Evolutionary conservation across 2,113 vertebrate species (phyloP).

Genomic region (Tyrannus savana): DNA sequence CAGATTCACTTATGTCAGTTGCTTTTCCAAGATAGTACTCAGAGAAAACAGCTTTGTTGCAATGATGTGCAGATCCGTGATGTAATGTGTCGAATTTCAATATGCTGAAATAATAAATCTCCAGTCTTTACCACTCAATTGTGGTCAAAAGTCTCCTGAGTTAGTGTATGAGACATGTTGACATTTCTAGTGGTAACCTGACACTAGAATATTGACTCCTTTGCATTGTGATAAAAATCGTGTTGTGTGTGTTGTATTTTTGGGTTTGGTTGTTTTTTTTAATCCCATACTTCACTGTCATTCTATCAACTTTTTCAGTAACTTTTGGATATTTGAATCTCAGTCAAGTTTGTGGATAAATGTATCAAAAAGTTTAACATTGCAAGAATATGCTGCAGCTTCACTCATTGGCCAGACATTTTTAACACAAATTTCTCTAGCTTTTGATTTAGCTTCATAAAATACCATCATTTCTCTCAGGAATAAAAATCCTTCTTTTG

Average conservation of each 20-base stretch:
- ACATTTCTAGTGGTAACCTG: not conserved
- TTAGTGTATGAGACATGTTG: not conserved
- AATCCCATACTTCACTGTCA: not conserved
- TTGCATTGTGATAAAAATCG: not conserved
- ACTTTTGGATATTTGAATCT: not conserved
- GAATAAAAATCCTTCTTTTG: not conserved
- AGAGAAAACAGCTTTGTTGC: slow-evolving; percentile 1
- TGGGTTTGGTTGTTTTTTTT: not conserved
- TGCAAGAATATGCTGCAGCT: not conserved
- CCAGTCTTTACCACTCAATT: not conserved
- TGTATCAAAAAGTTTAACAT: not conserved
- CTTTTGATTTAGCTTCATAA: not conserved
- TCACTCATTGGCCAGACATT: not conserved
- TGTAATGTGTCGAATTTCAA: not conserved
- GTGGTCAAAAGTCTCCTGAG: not conserved
- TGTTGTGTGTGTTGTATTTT: not conserved
- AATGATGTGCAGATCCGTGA: not conserved
- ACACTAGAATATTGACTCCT: not conserved
- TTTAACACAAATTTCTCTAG: not conserved
- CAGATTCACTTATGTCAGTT: not conserved
- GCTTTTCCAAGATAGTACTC: not conserved
- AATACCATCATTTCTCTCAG: not conserved
- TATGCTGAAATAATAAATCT: slow-evolving; percentile 15
- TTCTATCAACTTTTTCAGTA: not conserved
- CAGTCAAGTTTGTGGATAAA: not conserved